A percentile compares a stretch with the other conserved stretches of the same genome.
Evolutionary conservation across 2,797 vertebrate species (phyloP).

Genomic region (Myripristis murdjan): DNA sequence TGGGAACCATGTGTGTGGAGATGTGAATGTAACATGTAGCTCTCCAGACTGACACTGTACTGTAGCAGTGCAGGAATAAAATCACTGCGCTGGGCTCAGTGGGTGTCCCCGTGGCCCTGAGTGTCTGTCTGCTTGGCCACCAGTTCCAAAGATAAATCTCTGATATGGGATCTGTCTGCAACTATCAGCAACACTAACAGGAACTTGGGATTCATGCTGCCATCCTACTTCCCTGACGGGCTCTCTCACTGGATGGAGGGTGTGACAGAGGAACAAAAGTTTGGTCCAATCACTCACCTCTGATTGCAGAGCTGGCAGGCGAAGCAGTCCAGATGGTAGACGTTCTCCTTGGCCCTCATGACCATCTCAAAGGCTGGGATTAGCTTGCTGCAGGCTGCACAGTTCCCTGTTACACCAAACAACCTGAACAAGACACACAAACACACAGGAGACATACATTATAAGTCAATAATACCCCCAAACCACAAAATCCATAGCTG

Average conservation of each 20-base stretch:
- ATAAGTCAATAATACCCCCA: conserved; percentile 4
- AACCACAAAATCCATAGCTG: not conserved
- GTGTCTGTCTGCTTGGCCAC: conserved; percentile 5
- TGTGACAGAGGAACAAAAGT: not conserved
- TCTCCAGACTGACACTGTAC: not conserved
- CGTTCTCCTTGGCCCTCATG: conserved; percentile 98
- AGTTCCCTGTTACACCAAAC: conserved; percentile 98
- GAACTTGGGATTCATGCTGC: conserved; percentile 2
- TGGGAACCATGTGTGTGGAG: conserved; percentile 20
- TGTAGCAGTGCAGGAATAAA: conserved; percentile 12
- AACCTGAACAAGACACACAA: conserved; percentile 85
- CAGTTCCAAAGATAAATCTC: conserved; percentile 32
- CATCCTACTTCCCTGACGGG: not conserved
- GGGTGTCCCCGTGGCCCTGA: conserved; percentile 8
- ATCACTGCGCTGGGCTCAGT: conserved; percentile 19
- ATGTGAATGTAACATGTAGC: conserved; percentile 23
- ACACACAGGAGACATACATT: conserved; percentile 6
- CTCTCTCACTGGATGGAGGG: conserved; percentile 7
- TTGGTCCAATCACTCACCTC: conserved; percentile 87
- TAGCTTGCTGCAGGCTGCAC: conserved; percentile 98
- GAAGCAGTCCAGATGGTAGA: conserved; percentile 99
- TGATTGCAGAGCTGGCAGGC: conserved; percentile 99
- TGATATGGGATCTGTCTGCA: conserved; percentile 8
- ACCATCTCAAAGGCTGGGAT: conserved; percentile 99
- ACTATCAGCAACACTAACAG: conserved; percentile 15